Conservation (phyloP, 2,888 invertebrate genomes). For the Sphecodes monilicornis region DNA sequence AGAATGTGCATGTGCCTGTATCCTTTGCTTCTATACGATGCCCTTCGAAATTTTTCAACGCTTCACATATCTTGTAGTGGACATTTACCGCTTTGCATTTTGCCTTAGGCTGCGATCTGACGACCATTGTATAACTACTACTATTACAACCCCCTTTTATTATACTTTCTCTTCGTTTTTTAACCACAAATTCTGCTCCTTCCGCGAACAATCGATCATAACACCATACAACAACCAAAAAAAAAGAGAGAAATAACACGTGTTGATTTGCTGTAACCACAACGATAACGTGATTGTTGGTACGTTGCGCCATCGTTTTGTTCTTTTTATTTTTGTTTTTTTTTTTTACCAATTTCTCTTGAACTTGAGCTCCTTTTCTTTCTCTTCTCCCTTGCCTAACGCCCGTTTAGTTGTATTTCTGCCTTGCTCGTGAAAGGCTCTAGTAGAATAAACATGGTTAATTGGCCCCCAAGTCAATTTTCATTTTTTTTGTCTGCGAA, state of each 20-base stretch:
- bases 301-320: constrained; percentile 57
- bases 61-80: constrained; percentile 64
- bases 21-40: constrained; percentile 80
- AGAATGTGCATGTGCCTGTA: constrained; percentile 85
- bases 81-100: constrained; percentile 79
- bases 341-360: constrained; percentile 38
- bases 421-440: constrained; percentile 43
- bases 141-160: neutral
- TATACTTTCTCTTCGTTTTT: constrained; percentile 28
- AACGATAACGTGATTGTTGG: constrained; percentile 62
- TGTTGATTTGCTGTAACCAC: constrained; percentile 82
- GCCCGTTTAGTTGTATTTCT: constrained; percentile 56
- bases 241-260: constrained; percentile 70
- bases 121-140: constrained; percentile 45
- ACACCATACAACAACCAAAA: constrained; percentile 15
- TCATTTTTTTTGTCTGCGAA: neutral
- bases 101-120: constrained; percentile 72
- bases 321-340: constrained; percentile 35
- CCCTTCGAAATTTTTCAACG: constrained; percentile 66
- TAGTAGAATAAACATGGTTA: neutral
- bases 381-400: constrained; percentile 54
- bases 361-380: constrained; percentile 53
- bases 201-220: constrained; percentile 19
- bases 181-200: constrained; percentile 38
- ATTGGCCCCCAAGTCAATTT: neutral